phyloP scores from a whole-genome alignment of 2,797 vertebrate genomes.

The Pelochelys cantorii region DNA sequence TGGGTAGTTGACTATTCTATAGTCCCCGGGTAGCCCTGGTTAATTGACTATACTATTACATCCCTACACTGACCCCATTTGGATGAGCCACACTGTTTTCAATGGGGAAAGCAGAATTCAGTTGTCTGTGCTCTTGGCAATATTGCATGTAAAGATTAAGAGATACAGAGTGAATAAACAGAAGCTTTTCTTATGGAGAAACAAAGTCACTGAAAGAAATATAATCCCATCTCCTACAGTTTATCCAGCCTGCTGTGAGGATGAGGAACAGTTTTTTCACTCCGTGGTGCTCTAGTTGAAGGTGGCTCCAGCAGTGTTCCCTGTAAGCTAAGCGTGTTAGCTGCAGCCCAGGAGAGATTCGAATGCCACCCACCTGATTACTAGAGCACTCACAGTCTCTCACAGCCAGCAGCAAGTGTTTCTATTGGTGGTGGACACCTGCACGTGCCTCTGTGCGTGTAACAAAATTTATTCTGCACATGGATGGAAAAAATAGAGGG shows the following conservation, averaged over 20 bases:
- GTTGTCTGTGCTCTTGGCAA: background rate
- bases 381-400: too few species aligned
- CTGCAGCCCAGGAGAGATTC: too few species aligned
- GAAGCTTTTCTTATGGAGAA: background rate
- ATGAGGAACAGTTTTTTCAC: background rate
- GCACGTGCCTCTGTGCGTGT: too few species aligned
- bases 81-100: background rate
- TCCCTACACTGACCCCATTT: background rate
- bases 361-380: too few species aligned
- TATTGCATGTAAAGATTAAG: background rate
- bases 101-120: background rate
- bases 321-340: too few species aligned
- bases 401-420: too few species aligned
- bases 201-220: background rate
- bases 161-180: background rate
- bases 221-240: background rate
- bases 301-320: background rate
- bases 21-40: too few species aligned
- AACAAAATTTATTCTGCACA: too few species aligned
- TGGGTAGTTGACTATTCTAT: too few species aligned
- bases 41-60: too few species aligned
- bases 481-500: too few species aligned
- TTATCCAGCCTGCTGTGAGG: background rate
- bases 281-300: background rate
- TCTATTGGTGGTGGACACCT: too few species aligned